These are phyloP conservation scores for Yponomeuta cagnagella DNA, from an alignment of 2,888 invertebrate species.

Conservation along the genomic window DNA sequence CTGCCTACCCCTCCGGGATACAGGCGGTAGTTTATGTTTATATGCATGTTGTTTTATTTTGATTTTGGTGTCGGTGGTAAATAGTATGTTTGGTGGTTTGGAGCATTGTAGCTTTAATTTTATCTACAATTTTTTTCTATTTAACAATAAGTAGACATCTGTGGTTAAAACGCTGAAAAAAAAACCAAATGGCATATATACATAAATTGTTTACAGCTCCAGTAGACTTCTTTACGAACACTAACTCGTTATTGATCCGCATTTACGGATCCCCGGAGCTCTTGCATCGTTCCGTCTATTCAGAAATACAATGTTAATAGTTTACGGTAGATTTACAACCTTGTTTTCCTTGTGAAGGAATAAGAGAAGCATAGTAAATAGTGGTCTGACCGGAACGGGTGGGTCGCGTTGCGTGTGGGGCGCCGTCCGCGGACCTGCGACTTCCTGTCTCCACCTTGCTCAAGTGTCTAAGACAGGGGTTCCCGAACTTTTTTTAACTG, in stretches of 20 bases:
- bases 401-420: slow-evolving; percentile 4
- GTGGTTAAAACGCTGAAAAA: no score
- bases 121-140: no score
- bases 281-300: slow-evolving; percentile 2
- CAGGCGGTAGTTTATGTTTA: no score
- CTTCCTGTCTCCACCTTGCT: not conserved
- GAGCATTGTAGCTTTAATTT: no score
- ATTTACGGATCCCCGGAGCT: not conserved
- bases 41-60: no score
- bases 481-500: not conserved
- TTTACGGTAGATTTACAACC: slow-evolving; percentile 11
- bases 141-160: no score
- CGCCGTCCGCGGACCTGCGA: not conserved
- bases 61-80: no score
- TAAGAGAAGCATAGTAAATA: slow-evolving; percentile 4
- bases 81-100: no score
- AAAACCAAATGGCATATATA: no score
- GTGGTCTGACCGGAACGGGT: not conserved
- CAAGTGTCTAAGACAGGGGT: not conserved
- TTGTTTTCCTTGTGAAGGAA: slow-evolving; percentile 11
- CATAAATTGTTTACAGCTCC: no score
- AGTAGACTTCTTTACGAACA: no score
- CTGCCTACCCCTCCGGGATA: no score
- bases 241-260: not conserved
- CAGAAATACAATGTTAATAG: slow-evolving; percentile 1